These are phyloP conservation scores for Drosophila robusta DNA, from an alignment of 2,888 invertebrate species.

Conservation along the genomic window DNA sequence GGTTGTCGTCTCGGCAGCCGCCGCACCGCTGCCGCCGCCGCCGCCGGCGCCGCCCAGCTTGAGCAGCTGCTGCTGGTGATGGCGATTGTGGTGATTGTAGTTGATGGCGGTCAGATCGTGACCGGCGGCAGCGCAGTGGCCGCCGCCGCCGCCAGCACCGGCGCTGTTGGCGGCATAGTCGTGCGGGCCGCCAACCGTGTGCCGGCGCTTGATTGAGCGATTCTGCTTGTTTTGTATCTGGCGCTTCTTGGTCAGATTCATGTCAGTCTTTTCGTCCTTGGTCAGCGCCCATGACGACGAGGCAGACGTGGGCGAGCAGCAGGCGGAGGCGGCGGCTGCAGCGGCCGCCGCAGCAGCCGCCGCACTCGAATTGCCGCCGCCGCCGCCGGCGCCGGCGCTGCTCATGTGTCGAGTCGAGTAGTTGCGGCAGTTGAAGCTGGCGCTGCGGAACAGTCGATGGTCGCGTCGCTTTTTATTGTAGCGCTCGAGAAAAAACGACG, in stretches of 20 bases:
- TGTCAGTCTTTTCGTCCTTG: conserved; percentile 91
- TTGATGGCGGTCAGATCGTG: conserved; percentile 71
- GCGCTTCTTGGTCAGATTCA: conserved; percentile 91
- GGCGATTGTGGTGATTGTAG: conserved; percentile 73
- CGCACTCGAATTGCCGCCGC: conserved; percentile 66
- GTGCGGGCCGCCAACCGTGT: conserved; percentile 97
- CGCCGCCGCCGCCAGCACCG: conserved; percentile 15
- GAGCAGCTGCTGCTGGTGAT: conserved; percentile 70
- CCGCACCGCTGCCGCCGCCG: conserved; percentile 31
- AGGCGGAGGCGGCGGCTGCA: conserved; percentile 70
- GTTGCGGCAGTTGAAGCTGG: conserved; percentile 85
- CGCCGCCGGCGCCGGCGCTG: conserved; percentile 26
- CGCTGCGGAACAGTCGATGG: conserved; percentile 84
- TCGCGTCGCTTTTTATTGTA: conserved; percentile 85
- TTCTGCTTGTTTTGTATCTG: conserved; percentile 86
- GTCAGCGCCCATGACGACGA: conserved; percentile 85
- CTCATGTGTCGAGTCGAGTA: conserved; percentile 84
- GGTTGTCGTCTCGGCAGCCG: conserved; percentile 67
- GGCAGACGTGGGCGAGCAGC: conserved; percentile 71
- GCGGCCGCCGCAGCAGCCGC: conserved; percentile 68
- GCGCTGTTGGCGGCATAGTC: conserved; percentile 86
- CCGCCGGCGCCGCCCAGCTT: conserved; percentile 50
- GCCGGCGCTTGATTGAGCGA: conserved; percentile 92
- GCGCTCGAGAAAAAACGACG: conserved; percentile 84
- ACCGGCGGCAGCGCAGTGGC: conserved; percentile 8